Evolutionary conservation across 2,113 vertebrate species (phyloP).

Genomic region (Sander lucioperca): DNA sequence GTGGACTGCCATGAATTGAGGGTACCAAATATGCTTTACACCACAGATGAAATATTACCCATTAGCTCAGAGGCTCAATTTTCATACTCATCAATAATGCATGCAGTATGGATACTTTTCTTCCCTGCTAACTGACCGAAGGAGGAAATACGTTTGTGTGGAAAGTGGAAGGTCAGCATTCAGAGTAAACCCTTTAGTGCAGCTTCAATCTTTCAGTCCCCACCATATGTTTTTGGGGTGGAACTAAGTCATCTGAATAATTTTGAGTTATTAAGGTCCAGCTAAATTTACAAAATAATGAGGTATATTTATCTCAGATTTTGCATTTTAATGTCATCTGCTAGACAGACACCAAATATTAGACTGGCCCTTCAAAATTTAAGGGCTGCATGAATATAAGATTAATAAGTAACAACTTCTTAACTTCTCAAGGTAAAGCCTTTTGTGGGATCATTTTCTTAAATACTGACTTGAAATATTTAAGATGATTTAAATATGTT

Average conservation of each 20-base stretch:
- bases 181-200: not conserved
- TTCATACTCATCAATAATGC: conserved; percentile 66
- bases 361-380: not conserved
- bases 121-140: not conserved
- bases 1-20: not conserved
- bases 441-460: not conserved
- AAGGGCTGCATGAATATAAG: not conserved
- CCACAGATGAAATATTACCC: conserved; percentile 41
- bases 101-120: conserved; percentile 28
- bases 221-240: not conserved
- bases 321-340: not conserved
- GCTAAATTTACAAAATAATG: not conserved
- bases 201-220: not conserved
- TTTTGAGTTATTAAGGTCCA: not conserved
- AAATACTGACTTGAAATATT: not conserved
- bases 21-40: not conserved
- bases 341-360: not conserved
- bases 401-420: not conserved
- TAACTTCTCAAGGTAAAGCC: not conserved
- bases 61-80: conserved; percentile 40
- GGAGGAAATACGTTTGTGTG: not conserved
- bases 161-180: conserved; percentile 6
- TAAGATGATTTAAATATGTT: not conserved
- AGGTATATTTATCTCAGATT: not conserved
- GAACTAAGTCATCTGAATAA: not conserved